These are phyloP conservation scores for Venusia cambrica DNA, from an alignment of 2,888 invertebrate species.

Conservation along the genomic window DNA sequence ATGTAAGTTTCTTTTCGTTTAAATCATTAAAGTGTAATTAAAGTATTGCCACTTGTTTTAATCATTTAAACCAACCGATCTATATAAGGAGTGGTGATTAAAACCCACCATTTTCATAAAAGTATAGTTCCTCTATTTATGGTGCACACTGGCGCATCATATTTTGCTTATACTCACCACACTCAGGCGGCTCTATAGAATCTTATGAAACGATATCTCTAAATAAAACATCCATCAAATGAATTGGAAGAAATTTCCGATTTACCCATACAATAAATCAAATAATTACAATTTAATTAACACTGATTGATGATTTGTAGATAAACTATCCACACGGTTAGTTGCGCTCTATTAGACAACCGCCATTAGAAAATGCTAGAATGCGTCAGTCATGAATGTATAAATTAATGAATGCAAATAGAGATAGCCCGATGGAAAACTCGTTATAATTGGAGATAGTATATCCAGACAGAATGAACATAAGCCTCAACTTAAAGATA, in stretches of 20 bases:
- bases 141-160: too few relatives aligned
- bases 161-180: too few relatives aligned
- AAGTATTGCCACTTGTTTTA: slow-evolving; percentile 41
- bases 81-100: too few relatives aligned
- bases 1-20: slow-evolving; percentile 77
- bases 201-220: too few relatives aligned
- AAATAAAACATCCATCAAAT: too few relatives aligned
- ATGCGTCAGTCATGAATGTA: slow-evolving; percentile 27
- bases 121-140: too few relatives aligned
- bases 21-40: slow-evolving; percentile 75
- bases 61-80: slow-evolving; percentile 21
- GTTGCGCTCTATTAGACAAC: slow-evolving; percentile 24
- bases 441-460: slow-evolving; percentile 10
- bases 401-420: slow-evolving; percentile 18
- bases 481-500: too few relatives aligned
- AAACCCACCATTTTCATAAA: too few relatives aligned
- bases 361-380: slow-evolving; percentile 20
- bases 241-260: slow-evolving; percentile 1
- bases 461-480: background rate
- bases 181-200: too few relatives aligned
- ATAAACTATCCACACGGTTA: slow-evolving; percentile 20
- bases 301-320: slow-evolving; percentile 22
- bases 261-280: slow-evolving; percentile 3
- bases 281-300: slow-evolving; percentile 20
- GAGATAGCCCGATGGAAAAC: slow-evolving; percentile 12